phyloP scores from a whole-genome alignment of 2,113 vertebrate species.

The Neolamprologus longior region DNA sequence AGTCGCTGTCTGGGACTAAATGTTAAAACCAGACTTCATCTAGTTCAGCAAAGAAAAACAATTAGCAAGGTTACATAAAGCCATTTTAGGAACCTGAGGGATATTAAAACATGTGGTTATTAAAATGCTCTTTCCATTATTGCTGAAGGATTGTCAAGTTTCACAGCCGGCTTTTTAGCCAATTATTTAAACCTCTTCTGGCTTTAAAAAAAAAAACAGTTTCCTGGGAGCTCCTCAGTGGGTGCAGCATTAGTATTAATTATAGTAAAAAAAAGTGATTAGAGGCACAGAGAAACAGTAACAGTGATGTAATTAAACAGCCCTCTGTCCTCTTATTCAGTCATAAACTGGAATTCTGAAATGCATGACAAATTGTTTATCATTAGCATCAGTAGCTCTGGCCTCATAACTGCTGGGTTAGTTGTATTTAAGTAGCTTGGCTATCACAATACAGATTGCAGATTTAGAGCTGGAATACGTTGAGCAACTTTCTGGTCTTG shows the following conservation, averaged over 20 bases:
- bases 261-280: not conserved
- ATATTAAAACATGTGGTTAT: not conserved
- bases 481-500: not conserved
- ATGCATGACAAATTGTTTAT: not conserved
- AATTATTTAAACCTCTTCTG: not conserved
- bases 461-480: not conserved
- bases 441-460: not conserved
- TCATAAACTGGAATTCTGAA: not conserved
- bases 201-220: no score
- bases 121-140: not conserved
- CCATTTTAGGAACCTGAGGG: not conserved
- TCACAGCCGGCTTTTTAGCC: not conserved
- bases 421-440: not conserved
- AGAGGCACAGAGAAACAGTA: not conserved
- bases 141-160: not conserved
- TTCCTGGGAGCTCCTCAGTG: not conserved
- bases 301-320: not conserved
- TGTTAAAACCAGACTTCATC: not conserved
- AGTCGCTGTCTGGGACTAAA: not conserved
- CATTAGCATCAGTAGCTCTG: not conserved
- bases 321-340: not conserved
- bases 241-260: not conserved
- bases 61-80: not conserved
- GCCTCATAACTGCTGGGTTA: not conserved
- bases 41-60: not conserved